phyloP scores from a whole-genome alignment of 53 echinoderm and acorn worm species.

The Henricia sp. region DNA sequence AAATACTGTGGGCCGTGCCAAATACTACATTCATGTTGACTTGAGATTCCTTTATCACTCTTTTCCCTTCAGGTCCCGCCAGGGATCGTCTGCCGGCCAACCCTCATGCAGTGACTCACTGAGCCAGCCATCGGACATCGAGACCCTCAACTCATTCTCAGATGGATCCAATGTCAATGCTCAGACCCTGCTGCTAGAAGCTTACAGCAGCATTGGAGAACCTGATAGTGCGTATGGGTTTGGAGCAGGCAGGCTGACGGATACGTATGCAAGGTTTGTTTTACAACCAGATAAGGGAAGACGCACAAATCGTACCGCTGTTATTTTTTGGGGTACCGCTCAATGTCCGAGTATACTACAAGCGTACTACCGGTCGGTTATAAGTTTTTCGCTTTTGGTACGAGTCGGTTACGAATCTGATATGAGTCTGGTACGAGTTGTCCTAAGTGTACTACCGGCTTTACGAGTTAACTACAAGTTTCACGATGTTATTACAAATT shows the following conservation, averaged over 20 bases:
- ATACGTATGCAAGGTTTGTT: constrained; percentile 83
- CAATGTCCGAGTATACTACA: too few species aligned
- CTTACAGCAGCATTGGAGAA: constrained; percentile 91
- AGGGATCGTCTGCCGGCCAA: neutral
- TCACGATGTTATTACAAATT: too few species aligned
- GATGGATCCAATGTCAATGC: constrained; percentile 73
- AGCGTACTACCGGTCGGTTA: too few species aligned
- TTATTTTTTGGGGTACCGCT: too few species aligned
- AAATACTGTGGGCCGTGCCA: too few species aligned
- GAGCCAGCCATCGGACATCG: constrained; percentile 71
- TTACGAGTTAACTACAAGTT: too few species aligned
- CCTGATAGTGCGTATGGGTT: constrained; percentile 97
- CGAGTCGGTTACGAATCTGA: too few species aligned
- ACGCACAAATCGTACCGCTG: too few species aligned
- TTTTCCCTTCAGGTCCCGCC: constrained; percentile 13
- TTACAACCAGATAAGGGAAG: too few species aligned
- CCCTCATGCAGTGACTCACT: constrained; percentile 27
- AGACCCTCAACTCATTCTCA: constrained; percentile 62
- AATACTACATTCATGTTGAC: neutral
- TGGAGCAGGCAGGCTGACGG: constrained; percentile 88
- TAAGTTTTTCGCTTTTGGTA: too few species aligned
- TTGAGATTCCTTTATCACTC: neutral
- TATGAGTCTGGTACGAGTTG: too few species aligned
- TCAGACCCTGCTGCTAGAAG: constrained; percentile 88
- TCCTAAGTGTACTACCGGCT: too few species aligned